Percentiles rank a stretch among this genome's conserved stretches.
Evolutionary conservation across 2,797 vertebrate species (phyloP).

Genomic region (Gambusia yucatana): DNA sequence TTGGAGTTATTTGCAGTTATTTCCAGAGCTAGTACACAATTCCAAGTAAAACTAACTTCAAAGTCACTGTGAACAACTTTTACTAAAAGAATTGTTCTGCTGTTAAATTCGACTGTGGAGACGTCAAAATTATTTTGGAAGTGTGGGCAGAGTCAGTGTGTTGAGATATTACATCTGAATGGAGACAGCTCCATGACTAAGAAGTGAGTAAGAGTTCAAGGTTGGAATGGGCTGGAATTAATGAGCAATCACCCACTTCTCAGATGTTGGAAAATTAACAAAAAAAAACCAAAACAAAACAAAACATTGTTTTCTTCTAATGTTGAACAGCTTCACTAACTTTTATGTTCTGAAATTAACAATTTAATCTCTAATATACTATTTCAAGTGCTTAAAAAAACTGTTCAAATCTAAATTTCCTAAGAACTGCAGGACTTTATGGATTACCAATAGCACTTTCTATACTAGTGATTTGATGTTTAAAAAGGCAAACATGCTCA

Average conservation of each 20-base stretch:
- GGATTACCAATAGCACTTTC: neutral
- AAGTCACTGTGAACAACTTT: slow-evolving; percentile 20
- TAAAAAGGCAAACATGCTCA: neutral
- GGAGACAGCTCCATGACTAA: slow-evolving; percentile 64
- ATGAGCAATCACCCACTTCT: slow-evolving; percentile 25
- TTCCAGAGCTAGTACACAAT: neutral
- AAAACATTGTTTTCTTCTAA: neutral
- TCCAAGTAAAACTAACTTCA: neutral
- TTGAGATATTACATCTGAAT: slow-evolving; percentile 54
- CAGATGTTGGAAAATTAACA: neutral
- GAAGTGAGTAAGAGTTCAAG: slow-evolving; percentile 49
- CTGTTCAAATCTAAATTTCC: neutral
- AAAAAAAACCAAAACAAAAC: no score
- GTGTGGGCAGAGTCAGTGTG: slow-evolving; percentile 39
- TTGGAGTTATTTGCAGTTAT: neutral
- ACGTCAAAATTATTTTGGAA: slow-evolving; percentile 32
- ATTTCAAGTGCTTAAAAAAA: neutral
- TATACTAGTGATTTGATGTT: neutral
- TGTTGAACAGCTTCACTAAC: neutral
- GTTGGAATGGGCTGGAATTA: slow-evolving; percentile 32
- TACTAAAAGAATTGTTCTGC: slow-evolving; percentile 46
- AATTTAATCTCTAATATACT: neutral
- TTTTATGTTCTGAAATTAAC: neutral
- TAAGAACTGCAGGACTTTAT: neutral
- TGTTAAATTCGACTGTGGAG: slow-evolving; percentile 26